phyloP scores from a whole-genome alignment of 2,113 vertebrate genomes.

The Perccottus glenii region DNA sequence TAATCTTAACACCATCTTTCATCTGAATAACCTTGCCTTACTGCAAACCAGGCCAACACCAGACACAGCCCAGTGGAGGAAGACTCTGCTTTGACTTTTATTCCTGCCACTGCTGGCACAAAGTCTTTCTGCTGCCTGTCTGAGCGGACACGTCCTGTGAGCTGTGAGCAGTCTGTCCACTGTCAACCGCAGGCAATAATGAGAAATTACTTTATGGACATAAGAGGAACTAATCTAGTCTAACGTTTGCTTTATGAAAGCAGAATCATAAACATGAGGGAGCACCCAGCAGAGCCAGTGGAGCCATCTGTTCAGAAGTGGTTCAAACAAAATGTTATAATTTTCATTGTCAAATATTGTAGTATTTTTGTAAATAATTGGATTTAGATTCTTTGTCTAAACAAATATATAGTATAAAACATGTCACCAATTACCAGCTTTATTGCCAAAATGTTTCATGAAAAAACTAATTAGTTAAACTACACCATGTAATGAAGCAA shows the following conservation, averaged over 20 bases:
- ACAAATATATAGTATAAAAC: conserved; percentile 41
- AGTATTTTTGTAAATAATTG: conserved; percentile 39
- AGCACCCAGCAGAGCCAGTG: conserved; percentile 32
- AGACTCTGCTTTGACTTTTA: conserved; percentile 53
- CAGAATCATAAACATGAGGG: conserved; percentile 57
- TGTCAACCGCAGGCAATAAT: conserved; percentile 52
- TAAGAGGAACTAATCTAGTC: conserved; percentile 62
- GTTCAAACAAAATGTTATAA: conserved; percentile 48
- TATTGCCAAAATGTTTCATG: conserved; percentile 18
- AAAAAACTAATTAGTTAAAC: conserved; percentile 68
- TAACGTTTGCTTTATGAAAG: conserved; percentile 68
- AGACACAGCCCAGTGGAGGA: conserved; percentile 64
- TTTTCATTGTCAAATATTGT: conserved; percentile 21
- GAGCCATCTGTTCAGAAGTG: conserved; percentile 64
- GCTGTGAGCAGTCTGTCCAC: conserved; percentile 42
- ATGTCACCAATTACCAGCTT: conserved; percentile 59
- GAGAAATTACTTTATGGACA: conserved; percentile 56
- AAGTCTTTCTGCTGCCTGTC: conserved; percentile 44
- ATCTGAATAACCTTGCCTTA: conserved; percentile 82
- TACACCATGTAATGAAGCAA: conserved; percentile 60
- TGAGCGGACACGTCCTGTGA: conserved; percentile 34
- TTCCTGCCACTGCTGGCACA: conserved; percentile 58
- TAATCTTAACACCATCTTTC: conserved; percentile 82
- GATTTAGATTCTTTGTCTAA: conserved; percentile 37
- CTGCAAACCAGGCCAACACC: conserved; percentile 67